Percentiles rank a stretch among this genome's conserved stretches.
phyloP scores from a whole-genome alignment of 2,888 invertebrate species.

The Leucoma salicis region DNA sequence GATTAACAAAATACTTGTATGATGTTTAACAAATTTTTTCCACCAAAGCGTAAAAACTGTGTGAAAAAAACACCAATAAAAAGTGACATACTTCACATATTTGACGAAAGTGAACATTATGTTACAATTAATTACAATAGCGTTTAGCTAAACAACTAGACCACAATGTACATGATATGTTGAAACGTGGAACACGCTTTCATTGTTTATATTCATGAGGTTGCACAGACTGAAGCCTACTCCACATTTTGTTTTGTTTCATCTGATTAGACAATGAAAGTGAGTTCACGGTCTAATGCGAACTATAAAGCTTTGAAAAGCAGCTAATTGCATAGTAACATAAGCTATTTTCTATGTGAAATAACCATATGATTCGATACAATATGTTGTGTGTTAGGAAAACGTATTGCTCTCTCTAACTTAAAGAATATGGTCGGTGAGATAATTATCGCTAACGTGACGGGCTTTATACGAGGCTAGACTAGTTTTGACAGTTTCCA shows the following conservation, averaged over 20 bases:
- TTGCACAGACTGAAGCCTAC: slow-evolving; percentile 16
- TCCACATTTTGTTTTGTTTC: slow-evolving; percentile 7
- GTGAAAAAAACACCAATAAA: slow-evolving; percentile 4
- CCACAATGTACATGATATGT: slow-evolving; percentile 27
- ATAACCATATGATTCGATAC: no score
- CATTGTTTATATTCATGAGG: slow-evolving; percentile 43
- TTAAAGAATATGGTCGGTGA: no score
- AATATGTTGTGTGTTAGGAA: no score
- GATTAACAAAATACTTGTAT: slow-evolving; percentile 19
- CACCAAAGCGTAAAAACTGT: slow-evolving; percentile 3
- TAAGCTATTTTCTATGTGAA: not conserved
- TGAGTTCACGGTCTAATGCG: slow-evolving; percentile 6
- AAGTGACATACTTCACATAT: slow-evolving; percentile 10
- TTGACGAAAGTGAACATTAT: slow-evolving; percentile 15
- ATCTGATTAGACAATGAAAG: slow-evolving; percentile 7
- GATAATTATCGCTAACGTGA: no score
- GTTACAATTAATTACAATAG: slow-evolving; percentile 21
- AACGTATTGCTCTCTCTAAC: no score
- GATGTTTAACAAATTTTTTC: not conserved
- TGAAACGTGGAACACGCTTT: slow-evolving; percentile 27
- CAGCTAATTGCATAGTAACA: not conserved
- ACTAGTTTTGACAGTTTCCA: no score
- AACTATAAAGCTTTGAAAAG: not conserved
- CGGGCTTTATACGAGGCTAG: no score
- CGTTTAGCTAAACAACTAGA: slow-evolving; percentile 1